These are phyloP conservation scores for Channa striata DNA, from an alignment of 2,797 vertebrate genomes.

Conservation along the genomic window DNA sequence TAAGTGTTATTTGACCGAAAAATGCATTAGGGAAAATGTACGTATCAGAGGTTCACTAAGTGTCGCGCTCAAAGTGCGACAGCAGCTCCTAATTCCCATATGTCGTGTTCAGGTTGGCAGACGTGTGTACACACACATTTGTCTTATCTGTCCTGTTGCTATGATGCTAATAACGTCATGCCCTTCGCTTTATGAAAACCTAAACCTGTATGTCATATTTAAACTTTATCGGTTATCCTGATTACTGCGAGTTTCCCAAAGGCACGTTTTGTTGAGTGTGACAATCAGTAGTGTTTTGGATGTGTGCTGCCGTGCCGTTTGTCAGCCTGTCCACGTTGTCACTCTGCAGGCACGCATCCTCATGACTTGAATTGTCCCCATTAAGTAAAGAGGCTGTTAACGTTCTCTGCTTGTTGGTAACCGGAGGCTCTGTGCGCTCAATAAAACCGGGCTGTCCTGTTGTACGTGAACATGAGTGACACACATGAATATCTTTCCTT, in stretches of 20 bases:
- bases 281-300: neutral
- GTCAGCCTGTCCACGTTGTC: neutral
- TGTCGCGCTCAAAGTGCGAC: no score
- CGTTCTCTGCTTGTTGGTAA: constrained; percentile 17
- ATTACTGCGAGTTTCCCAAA: neutral
- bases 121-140: no score
- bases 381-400: constrained; percentile 15
- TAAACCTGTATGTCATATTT: neutral
- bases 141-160: no score
- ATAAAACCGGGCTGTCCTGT: constrained; percentile 8
- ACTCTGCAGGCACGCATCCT: neutral
- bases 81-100: no score
- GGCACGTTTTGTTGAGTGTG: neutral
- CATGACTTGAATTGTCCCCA: constrained; percentile 5
- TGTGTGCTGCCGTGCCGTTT: constrained; percentile 1
- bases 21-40: no score
- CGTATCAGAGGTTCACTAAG: no score
- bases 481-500: neutral
- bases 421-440: neutral
- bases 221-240: neutral
- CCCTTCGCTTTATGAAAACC: neutral
- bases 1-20: no score
- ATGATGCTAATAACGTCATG: neutral
- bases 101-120: no score
- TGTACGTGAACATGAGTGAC: neutral